Evolutionary conservation across 2,113 vertebrate species (phyloP).

Genomic region (Cyanoliseus patagonus): DNA sequence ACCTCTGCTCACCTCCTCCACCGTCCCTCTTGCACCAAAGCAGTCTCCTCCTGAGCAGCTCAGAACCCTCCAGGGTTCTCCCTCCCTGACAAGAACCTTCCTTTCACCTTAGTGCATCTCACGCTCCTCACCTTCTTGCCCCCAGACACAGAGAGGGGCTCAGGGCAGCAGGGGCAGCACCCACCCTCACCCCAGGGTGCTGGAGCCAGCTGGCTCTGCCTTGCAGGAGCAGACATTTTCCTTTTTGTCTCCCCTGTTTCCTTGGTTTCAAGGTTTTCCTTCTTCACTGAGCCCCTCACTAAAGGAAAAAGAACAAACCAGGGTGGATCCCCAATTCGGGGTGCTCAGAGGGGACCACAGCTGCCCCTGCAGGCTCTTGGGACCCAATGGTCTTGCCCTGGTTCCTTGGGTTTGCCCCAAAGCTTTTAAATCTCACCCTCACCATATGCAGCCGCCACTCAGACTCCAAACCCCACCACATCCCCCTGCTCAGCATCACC

Average conservation of each 20-base stretch:
- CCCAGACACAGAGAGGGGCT: fast-evolving
- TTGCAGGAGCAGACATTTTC: neutral
- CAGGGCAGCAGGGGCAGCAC: conserved; percentile 10
- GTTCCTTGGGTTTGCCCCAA: neutral
- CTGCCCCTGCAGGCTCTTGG: neutral
- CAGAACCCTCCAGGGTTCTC: neutral
- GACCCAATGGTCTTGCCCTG: neutral
- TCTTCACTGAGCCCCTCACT: neutral
- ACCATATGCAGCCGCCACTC: fast-evolving
- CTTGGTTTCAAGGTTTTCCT: conserved; percentile 43
- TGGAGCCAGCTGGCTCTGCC: neutral
- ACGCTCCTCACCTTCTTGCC: neutral
- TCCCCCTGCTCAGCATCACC: neutral
- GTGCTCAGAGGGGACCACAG: fast-evolving
- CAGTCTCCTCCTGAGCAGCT: neutral
- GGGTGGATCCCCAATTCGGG: neutral
- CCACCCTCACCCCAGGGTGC: neutral
- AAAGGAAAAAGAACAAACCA: neutral
- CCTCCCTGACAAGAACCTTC: neutral
- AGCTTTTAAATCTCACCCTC: neutral
- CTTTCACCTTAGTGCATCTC: neutral
- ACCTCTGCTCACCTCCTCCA: neutral
- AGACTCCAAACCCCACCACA: neutral
- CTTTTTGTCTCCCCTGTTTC: conserved; percentile 4
- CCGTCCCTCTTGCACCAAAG: neutral